Conservation (phyloP, 2,888 invertebrate genomes). For the Nephrotoma guestfalica region DNA sequence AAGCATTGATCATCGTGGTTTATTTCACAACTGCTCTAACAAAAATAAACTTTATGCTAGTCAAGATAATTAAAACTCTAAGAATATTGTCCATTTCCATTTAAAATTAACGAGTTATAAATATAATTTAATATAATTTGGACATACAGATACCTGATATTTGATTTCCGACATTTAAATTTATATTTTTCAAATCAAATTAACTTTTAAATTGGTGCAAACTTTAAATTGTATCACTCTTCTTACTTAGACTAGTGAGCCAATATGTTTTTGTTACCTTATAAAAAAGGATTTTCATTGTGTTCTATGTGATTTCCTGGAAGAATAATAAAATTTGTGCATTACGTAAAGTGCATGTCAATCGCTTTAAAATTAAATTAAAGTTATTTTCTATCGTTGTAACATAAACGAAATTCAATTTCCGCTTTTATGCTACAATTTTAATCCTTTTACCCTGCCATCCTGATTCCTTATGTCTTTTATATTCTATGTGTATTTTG, state of each 20-base stretch:
- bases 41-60: too few species aligned
- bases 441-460: background rate
- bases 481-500: background rate
- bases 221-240: too few species aligned
- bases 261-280: background rate
- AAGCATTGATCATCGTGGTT: too few species aligned
- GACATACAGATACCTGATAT: too few species aligned
- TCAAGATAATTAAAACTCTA: too few species aligned
- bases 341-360: background rate
- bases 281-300: background rate
- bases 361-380: background rate
- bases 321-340: background rate
- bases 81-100: too few species aligned
- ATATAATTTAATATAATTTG: too few species aligned
- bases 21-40: too few species aligned
- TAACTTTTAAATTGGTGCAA: too few species aligned
- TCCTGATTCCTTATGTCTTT: background rate
- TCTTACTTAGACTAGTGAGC: background rate
- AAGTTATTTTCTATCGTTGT: background rate
- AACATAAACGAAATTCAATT: background rate
- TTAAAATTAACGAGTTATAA: too few species aligned
- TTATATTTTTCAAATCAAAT: too few species aligned
- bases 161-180: too few species aligned
- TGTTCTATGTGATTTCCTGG: background rate
- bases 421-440: background rate